Evolutionary conservation across 2,888 invertebrate genomes (phyloP).

Genomic region (Podabrus alpinus): DNA sequence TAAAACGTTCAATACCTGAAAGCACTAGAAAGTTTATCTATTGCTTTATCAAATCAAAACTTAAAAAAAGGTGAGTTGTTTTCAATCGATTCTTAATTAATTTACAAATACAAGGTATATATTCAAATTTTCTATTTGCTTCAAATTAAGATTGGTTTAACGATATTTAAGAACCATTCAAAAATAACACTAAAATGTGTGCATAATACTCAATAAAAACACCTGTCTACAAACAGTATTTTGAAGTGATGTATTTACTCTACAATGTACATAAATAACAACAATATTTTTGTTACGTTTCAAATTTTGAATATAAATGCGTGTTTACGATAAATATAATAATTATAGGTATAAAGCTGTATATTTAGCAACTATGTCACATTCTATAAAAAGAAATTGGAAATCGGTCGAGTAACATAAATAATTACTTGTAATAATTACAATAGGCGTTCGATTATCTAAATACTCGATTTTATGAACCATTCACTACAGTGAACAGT

Average conservation of each 20-base stretch:
- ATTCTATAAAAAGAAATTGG: no score
- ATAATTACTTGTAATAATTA: no score
- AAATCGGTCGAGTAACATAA: no score
- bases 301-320: no score
- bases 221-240: background rate
- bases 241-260: background rate
- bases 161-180: background rate
- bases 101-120: background rate
- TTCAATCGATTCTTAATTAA: background rate
- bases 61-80: background rate
- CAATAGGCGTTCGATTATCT: no score
- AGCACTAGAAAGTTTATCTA: slow-evolving; percentile 12
- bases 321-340: no score
- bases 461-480: no score
- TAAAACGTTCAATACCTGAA: slow-evolving; percentile 11
- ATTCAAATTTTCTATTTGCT: background rate
- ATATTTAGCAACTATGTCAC: no score
- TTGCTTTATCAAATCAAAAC: slow-evolving; percentile 15
- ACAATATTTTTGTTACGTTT: background rate
- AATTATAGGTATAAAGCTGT: no score
- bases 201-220: background rate
- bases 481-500: no score
- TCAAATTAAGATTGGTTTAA: background rate
- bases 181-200: background rate
- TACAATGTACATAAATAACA: background rate